Conservation (phyloP, 2,113 vertebrate species). For the Microcebus jonahi region DNA sequence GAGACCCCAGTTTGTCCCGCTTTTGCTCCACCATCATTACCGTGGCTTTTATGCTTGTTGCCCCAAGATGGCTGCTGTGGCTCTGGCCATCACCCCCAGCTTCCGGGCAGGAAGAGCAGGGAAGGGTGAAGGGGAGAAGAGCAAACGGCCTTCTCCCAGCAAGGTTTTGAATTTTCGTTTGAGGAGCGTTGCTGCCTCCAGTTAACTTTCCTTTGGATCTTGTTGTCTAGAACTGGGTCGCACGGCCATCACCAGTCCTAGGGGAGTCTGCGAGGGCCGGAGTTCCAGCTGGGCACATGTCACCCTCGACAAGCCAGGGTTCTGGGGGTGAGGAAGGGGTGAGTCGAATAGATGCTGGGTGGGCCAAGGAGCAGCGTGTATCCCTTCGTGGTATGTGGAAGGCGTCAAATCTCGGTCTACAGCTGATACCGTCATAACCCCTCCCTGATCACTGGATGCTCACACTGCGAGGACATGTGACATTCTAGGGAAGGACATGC, state of each 20-base stretch:
- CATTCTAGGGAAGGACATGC: neutral
- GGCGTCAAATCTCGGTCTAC: fast-evolving
- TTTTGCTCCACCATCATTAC: neutral
- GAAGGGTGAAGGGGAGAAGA: neutral
- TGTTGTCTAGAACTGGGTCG: neutral
- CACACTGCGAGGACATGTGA: fast-evolving
- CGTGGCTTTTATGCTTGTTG: neutral
- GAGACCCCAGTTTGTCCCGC: neutral
- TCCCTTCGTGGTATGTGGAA: neutral
- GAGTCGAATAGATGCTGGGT: neutral
- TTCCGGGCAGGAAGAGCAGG: neutral
- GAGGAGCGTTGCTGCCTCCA: neutral
- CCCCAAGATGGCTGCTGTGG: too few species aligned
- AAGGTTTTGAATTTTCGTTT: neutral
- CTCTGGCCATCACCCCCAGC: neutral
- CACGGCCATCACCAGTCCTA: fast-evolving
- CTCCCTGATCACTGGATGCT: neutral
- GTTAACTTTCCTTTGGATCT: neutral
- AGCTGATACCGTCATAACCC: fast-evolving
- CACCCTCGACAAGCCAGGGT: neutral
- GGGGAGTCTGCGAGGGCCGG: neutral
- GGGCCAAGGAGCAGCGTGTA: neutral
- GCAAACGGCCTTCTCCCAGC: neutral
- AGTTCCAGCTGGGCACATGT: neutral
- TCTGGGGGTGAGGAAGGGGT: neutral